Percentiles rank a stretch among this genome's conserved stretches.
Evolutionary conservation across 2,888 invertebrate species (phyloP).

Genomic region (Gymnocheta viridis): DNA sequence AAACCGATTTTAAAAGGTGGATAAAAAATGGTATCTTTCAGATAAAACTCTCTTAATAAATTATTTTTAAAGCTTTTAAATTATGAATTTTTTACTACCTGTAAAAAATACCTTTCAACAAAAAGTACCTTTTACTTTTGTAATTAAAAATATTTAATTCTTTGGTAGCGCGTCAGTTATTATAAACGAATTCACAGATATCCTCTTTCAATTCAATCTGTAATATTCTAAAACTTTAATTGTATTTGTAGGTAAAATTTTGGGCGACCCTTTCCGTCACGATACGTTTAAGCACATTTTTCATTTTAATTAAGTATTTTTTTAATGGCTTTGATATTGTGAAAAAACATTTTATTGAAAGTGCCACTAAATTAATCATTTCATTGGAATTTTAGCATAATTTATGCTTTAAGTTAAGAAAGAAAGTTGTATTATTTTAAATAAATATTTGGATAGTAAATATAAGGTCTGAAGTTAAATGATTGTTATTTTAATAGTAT

Average conservation of each 20-base stretch:
- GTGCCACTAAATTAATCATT: conserved; percentile 54
- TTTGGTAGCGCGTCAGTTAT: no score
- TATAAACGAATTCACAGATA: no score
- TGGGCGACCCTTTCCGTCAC: background rate
- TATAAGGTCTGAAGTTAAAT: background rate
- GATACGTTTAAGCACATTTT: background rate
- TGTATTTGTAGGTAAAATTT: background rate
- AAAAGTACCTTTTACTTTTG: no score
- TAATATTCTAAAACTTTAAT: no score
- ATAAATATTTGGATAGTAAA: background rate
- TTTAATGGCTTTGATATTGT: conserved; percentile 3
- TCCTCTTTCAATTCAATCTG: no score
- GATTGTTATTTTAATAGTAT: background rate
- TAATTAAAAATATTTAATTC: no score
- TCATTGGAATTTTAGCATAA: conserved; percentile 37
- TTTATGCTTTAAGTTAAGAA: conserved; percentile 8
- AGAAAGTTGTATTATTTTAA: background rate
- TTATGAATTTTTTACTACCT: no score
- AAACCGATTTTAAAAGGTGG: no score
- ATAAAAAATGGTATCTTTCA: no score
- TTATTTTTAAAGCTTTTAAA: no score
- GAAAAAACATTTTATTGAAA: conserved; percentile 50
- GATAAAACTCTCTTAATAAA: no score
- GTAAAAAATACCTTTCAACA: no score
- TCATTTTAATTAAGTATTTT: background rate